Evolutionary conservation across 2,888 invertebrate species (phyloP), one percentile per base, ranked within the genome.

Genomic region (Halictus quadricinctus): DNA sequence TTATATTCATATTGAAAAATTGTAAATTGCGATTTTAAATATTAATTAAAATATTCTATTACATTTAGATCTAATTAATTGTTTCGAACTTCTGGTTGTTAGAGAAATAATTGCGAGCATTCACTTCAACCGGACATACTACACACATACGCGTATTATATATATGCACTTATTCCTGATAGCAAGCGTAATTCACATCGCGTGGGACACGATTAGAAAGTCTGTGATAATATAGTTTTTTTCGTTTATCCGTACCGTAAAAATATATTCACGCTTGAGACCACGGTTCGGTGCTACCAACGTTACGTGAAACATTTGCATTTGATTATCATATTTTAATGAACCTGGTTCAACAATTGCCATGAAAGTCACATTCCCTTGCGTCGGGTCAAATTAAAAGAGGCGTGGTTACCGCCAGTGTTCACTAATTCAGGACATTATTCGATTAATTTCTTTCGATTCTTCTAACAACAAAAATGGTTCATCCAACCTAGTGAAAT

Each of bases 251-350:
- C 36, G 7, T 18, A 10, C 18, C 54, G 60, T 5, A 76, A 41
- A 72, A 70, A 41, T 46, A 60, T 54, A 54, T 76, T 79, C 50
- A 29, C 76, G 41, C 36, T 60, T 46, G 13, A 25, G 36, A 36
- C 46, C 8, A n/a, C 12, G 36, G 77, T 60, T 50, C 21, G 72
- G 18, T 36, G 69, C 69, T 76, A 79, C 76, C 58, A 58, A 54
- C 70, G 81, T 81, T 85, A 77, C 85, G 81, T 74, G 74, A 76
- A 74, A 66, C 77, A 81, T 74, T 75, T 76, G 81, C 85, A 81
- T 81, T 75, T 72, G 78, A 86, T 89, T 79, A 83, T 85, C 78
- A 80, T 79, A 73, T 80, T 79, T 60, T 81, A 84, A 74, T 73
- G 18, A 78, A 84, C 79, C 78, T 74, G 29, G 25, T 58, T 72